phyloP scores from a whole-genome alignment of 2,113 vertebrate genomes.

The Procapra przewalskii region DNA sequence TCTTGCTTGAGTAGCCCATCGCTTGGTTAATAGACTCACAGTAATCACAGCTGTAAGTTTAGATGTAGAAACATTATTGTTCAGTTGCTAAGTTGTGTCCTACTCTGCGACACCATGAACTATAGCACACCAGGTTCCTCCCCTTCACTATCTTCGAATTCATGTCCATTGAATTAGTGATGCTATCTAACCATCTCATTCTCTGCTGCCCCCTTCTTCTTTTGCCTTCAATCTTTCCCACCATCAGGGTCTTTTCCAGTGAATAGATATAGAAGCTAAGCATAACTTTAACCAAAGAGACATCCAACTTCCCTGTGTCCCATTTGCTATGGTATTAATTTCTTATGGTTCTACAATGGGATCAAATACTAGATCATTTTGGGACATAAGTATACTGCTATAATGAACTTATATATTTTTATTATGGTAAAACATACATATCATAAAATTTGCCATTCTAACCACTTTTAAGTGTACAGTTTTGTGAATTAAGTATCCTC shows the following conservation, averaged over 20 bases:
- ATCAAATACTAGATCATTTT: background rate
- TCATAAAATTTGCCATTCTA: background rate
- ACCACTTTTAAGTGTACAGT: background rate
- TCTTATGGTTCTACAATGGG: background rate
- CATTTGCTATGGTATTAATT: background rate
- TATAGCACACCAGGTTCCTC: background rate
- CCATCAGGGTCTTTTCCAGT: background rate
- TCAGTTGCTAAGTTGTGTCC: background rate
- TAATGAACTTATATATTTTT: background rate
- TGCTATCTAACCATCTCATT: background rate
- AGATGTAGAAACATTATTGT: background rate
- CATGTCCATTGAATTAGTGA: background rate
- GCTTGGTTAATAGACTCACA: background rate
- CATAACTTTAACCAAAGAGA: background rate
- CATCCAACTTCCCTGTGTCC: background rate
- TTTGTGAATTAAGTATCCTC: background rate
- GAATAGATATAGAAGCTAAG: background rate
- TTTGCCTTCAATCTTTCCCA: background rate
- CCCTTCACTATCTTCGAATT: background rate
- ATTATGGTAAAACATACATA: background rate
- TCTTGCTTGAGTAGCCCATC: background rate
- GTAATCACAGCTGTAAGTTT: background rate
- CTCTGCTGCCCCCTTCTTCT: background rate
- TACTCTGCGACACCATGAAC: background rate
- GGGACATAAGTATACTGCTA: background rate